Evolutionary conservation across 2,797 vertebrate genomes (phyloP), one percentile per base, ranked within the genome.

Genomic region (Parauchenoglanis punctatus): DNA sequence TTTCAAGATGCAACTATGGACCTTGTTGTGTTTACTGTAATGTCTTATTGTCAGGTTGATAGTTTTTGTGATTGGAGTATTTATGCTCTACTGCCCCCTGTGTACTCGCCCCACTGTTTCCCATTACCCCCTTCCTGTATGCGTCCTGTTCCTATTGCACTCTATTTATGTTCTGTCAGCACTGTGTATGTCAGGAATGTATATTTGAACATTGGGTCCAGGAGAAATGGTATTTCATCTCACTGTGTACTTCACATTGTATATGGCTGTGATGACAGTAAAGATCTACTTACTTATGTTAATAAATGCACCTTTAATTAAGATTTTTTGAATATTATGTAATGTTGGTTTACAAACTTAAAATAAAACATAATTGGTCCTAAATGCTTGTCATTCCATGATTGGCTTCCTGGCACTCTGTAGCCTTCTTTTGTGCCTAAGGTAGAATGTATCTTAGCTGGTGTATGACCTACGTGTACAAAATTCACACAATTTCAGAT

Each of bases 401-500:
- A 49, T n/a, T 49, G 23, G 20, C 70, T 46, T 73, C 40, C 40
- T 73, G 70, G 44, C 20, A 73, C 20, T 25, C 40, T 73, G 70
- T 12, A 49, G 40, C 52, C n/a, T 17, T 54, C n/a, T 15, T 31
- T 56, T 35, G 52, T 56, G 13, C 17, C 52, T 56, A 31, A 17
- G 18, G 10, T 80, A 44, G 5, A 40, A 59, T 59, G 23, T 61
- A 28, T 76, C 46, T 76, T 76, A 28, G 13, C 2, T 54, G 73
- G n/a, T 28, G n/a, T 31, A 23, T 58, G 54, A 78, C 76, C n/a
- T 56, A 20, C 0, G 18, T 35, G 52, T 23, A 56, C 28, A 58
- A 78, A 78, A 35, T 35, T 78, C 76, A 78, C 23, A 3, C 28
- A 56, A 12, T 78, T 78, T 78, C 54, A 78, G 52, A 58, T 28